Conservation (phyloP, 2,888 invertebrate species). For the Parapristionchus giblindavisi region DNA sequence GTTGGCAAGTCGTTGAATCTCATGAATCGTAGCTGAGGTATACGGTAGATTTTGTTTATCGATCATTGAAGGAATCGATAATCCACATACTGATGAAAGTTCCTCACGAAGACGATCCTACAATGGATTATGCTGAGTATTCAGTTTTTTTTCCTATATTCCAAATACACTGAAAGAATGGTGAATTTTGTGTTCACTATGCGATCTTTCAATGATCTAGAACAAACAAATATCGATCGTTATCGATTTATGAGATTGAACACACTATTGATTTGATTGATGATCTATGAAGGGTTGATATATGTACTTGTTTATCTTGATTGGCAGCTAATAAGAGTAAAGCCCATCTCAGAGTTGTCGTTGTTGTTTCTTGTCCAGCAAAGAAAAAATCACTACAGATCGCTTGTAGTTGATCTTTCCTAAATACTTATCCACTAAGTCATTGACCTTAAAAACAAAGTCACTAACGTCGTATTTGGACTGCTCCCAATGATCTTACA, state of each 20-base stretch:
- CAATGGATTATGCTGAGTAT: no score
- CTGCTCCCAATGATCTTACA: conserved; percentile 2
- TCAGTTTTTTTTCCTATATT: no score
- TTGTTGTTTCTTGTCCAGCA: neutral
- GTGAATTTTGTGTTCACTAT: neutral
- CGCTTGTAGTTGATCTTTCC: neutral
- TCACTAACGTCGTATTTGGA: neutral
- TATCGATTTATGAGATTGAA: neutral
- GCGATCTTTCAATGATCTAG: neutral
- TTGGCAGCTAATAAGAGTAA: neutral
- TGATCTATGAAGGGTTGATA: neutral
- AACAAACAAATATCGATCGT: conserved; percentile 6
- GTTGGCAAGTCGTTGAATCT: neutral
- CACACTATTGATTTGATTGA: neutral
- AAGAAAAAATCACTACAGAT: conserved; percentile 7
- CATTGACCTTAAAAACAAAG: no score
- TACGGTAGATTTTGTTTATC: neutral
- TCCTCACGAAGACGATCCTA: neutral
- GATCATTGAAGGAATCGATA: neutral
- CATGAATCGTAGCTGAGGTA: neutral
- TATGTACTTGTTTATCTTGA: conserved; percentile 1
- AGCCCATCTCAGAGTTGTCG: conserved; percentile 7
- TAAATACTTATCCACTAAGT: neutral
- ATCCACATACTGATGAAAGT: neutral
- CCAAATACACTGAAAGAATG: neutral